A percentile compares a stretch with the other conserved stretches of the same genome.
Conservation (phyloP, 2,888 invertebrate genomes). For the Gonocerus acuteangulatus region DNA sequence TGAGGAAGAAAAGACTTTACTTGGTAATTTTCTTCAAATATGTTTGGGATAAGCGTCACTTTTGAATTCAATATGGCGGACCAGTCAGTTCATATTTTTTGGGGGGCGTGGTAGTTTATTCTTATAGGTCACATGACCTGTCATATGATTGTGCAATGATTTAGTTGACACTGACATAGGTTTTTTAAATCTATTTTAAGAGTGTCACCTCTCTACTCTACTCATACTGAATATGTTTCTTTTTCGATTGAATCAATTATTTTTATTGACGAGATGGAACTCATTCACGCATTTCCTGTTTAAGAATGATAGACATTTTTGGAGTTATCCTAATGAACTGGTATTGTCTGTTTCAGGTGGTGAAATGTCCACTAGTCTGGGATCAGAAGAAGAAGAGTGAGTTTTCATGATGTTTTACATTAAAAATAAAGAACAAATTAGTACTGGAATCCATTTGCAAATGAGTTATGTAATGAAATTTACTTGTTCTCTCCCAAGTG, state of each 20-base stretch:
- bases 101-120: slow-evolving; percentile 31
- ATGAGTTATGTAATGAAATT: too few relatives aligned
- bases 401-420: not conserved
- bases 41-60: slow-evolving; percentile 29
- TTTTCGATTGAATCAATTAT: too few relatives aligned
- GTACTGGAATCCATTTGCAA: too few relatives aligned
- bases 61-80: slow-evolving; percentile 37
- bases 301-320: too few relatives aligned
- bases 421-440: too few relatives aligned
- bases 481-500: not conserved
- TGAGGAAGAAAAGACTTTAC: slow-evolving; percentile 21
- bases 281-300: too few relatives aligned
- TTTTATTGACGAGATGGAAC: too few relatives aligned
- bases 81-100: slow-evolving; percentile 5
- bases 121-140: slow-evolving; percentile 16
- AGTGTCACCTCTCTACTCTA: too few relatives aligned
- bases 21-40: slow-evolving; percentile 34
- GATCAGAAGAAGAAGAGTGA: slow-evolving; percentile 30
- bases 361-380: not conserved
- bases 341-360: slow-evolving; percentile 9
- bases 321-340: too few relatives aligned
- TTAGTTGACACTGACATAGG: too few relatives aligned
- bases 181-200: too few relatives aligned
- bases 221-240: too few relatives aligned
- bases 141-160: slow-evolving; percentile 10